Conservation (phyloP, 2,797 vertebrate species). For the Sebastes cheni region DNA sequence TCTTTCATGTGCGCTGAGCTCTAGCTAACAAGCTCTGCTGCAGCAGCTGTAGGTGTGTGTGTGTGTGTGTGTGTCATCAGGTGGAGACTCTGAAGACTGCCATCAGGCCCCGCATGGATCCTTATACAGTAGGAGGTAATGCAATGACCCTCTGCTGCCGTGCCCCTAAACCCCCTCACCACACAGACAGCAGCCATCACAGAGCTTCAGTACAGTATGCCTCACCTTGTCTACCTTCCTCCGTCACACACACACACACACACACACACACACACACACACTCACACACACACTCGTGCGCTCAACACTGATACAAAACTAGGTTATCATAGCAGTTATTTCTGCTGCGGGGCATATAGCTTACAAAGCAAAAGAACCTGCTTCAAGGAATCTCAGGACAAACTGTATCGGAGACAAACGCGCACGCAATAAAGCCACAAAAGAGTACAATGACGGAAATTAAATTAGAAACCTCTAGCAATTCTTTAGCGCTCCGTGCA, state of each 20-base stretch:
- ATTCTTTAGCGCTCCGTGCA: not conserved
- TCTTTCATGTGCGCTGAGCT: slow-evolving; percentile 39
- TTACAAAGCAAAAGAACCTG: slow-evolving; percentile 59
- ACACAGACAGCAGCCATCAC: slow-evolving; percentile 3
- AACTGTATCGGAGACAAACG: slow-evolving; percentile 11
- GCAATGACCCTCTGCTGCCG: slow-evolving; percentile 27
- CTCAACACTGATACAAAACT: slow-evolving; percentile 52
- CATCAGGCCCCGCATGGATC: slow-evolving; percentile 2
- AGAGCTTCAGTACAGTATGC: not conserved
- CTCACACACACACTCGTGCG: not conserved
- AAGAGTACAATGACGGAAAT: not conserved
- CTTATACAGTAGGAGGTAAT: slow-evolving; percentile 10
- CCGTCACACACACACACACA: not conserved
- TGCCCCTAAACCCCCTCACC: slow-evolving; percentile 10
- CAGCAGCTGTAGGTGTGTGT: slow-evolving; percentile 16
- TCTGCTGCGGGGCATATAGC: slow-evolving; percentile 56
- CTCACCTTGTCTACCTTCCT: not conserved
- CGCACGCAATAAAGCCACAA: not conserved
- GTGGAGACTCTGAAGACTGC: slow-evolving; percentile 11
- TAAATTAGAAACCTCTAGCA: not conserved
- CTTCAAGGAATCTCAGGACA: slow-evolving; percentile 47
- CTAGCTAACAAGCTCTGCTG: slow-evolving; percentile 42
- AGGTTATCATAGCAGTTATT: slow-evolving; percentile 62
- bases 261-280: slow-evolving; percentile 1
- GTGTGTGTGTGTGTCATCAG: not conserved